Base-by-base conservation (phyloP, 2,797 vertebrate genomes). In the Arnoldichthys spilopterus region DNA sequence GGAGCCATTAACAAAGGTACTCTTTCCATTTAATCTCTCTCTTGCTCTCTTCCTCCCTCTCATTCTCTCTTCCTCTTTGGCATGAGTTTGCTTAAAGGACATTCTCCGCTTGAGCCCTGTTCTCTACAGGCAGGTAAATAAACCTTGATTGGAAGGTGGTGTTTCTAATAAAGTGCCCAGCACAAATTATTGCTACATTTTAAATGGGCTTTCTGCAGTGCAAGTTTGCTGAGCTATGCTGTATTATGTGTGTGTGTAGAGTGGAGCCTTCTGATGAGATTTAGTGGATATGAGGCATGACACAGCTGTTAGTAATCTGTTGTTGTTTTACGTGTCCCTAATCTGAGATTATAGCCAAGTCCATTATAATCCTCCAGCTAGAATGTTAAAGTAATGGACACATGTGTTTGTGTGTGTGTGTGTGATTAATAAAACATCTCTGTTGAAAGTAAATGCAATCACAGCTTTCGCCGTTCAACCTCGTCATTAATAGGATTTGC, bases 401-500 rank as follows among this genome's bases (percentile, higher is more conserved):
- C 1, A 72, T 53, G 49, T 6, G 72, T 51, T 0, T 26, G 12
- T 56, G 40, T 73, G 53, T 84, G 85, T 37, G 34, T 37, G 34
- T 37, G 34, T 37, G 80, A 85, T 0, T 76, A 89, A 84, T 90
- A 74, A 84, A 89, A 88, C 84, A 81, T 89, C 76, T 88, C 83
- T 80, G 87, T 80, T 90, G 88, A 87, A 91, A 91, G 89, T 88
- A 83, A 59, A 83, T 78, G 88, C 62, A 88, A 87, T 90, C 91
- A 86, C 67, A 80, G 86, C 62, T 78, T 54, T 91, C 92, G 87
- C 90, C 90, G 87, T 88, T 88, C 87, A 91, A 85, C 84, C 83
- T 86, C 86, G 82, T 89, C 40, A 91, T 92, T 92, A 88, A 90
- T 86, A 86, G 87, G 91, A 86, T 26, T n/a, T 40, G 85, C 82